Conservation (phyloP, 2,113 vertebrate species). For the Ophthalmolycus amberensis region DNA sequence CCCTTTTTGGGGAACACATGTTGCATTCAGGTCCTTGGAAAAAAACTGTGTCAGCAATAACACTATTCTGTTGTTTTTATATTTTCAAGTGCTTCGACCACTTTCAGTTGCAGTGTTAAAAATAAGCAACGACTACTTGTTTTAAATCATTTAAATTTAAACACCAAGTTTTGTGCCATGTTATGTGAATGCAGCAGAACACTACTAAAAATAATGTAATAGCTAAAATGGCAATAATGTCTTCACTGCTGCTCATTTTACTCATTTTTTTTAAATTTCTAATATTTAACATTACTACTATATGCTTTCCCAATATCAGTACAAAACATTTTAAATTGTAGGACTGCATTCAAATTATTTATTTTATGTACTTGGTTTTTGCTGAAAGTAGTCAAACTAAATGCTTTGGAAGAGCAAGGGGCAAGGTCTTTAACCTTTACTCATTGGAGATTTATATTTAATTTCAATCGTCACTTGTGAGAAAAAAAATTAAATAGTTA, state of each 20-base stretch:
- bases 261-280: too few relatives aligned
- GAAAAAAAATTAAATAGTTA: not conserved
- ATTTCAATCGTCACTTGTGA: not conserved
- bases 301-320: too few relatives aligned
- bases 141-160: not conserved
- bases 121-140: not conserved
- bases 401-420: not conserved
- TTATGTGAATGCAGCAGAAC: not conserved
- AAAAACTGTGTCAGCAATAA: not conserved
- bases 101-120: not conserved
- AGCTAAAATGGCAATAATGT: not conserved
- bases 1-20: conserved; percentile 23
- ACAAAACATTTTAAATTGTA: too few relatives aligned
- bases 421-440: not conserved
- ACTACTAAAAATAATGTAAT: not conserved
- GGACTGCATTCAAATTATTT: too few relatives aligned
- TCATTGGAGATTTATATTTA: not conserved
- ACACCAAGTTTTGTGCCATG: not conserved
- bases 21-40: conserved; percentile 16
- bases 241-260: not conserved
- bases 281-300: not conserved
- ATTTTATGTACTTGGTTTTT: not conserved
- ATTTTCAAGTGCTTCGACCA: not conserved
- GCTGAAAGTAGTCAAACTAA: not conserved
- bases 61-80: not conserved